These are phyloP conservation scores for Eurytoma californica DNA, from an alignment of 2,888 invertebrate species.

Conservation along the genomic window DNA sequence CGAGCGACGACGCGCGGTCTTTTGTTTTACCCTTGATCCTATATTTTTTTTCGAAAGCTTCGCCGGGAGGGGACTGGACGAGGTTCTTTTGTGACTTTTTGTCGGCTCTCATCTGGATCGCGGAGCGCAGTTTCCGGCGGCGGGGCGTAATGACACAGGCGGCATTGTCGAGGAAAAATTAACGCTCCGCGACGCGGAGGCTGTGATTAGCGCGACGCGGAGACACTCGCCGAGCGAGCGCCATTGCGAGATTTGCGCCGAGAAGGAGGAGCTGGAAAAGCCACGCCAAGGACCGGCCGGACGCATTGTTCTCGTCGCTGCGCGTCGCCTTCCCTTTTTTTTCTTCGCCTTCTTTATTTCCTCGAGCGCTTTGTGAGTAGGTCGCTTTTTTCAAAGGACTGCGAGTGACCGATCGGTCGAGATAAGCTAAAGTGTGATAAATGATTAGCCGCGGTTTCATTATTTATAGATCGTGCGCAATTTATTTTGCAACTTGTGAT, in stretches of 20 bases:
- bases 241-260: constrained; percentile 32
- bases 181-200: constrained; percentile 10
- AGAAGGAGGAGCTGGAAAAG: not conserved
- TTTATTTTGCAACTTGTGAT: too few species aligned
- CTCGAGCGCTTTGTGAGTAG: not conserved
- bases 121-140: constrained; percentile 44
- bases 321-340: not conserved
- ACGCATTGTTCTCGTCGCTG: constrained; percentile 2
- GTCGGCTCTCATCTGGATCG: constrained; percentile 17
- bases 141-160: not conserved
- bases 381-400: not conserved
- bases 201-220: constrained; percentile 42
- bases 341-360: not conserved
- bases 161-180: constrained; percentile 43
- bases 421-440: too few species aligned
- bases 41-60: not conserved
- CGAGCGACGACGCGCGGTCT: not conserved
- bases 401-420: not conserved
- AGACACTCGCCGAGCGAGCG: not conserved
- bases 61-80: constrained; percentile 31
- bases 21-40: not conserved
- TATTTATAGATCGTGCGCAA: too few species aligned
- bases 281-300: constrained; percentile 10
- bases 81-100: not conserved
- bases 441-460: too few species aligned